These are phyloP conservation scores for Sebastes itinus DNA, from an alignment of 2,797 vertebrate genomes.

Conservation along the genomic window DNA sequence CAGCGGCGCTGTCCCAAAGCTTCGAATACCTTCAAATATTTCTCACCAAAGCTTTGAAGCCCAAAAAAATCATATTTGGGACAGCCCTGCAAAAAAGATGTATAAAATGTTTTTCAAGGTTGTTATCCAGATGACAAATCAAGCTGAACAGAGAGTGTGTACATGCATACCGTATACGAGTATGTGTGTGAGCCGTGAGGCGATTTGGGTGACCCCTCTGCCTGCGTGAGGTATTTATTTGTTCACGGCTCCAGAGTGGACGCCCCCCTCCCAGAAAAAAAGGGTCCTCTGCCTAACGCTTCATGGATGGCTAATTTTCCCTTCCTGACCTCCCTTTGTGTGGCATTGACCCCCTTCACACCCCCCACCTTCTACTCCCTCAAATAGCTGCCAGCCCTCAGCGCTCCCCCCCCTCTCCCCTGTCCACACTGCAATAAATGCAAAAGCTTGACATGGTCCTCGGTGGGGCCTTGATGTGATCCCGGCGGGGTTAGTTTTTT, in stretches of 20 bases:
- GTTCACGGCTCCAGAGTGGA: conserved; percentile 84
- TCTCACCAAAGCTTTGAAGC: no score
- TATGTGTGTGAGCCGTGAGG: conserved; percentile 4
- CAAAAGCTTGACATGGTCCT: conserved; percentile 87
- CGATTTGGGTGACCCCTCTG: conserved; percentile 45
- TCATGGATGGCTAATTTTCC: conserved; percentile 94
- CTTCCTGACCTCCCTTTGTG: conserved; percentile 91
- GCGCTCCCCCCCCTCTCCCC: conserved; percentile 70
- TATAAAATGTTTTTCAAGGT: not conserved
- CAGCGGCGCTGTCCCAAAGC: no score
- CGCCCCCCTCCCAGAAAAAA: conserved; percentile 37
- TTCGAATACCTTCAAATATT: no score
- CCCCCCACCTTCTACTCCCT: conserved; percentile 68
- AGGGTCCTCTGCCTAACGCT: conserved; percentile 85
- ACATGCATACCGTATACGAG: not conserved
- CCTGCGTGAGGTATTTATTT: conserved; percentile 86
- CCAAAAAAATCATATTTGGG: no score
- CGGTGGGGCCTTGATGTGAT: conserved; percentile 70
- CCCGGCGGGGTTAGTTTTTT: conserved; percentile 38
- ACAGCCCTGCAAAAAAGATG: no score
- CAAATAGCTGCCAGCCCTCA: conserved; percentile 69
- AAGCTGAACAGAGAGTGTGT: not conserved
- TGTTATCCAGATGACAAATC: not conserved
- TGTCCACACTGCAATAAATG: conserved; percentile 85
- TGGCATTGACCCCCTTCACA: conserved; percentile 84